Conservation (phyloP, 2,888 invertebrate species). For the Ichneumon xanthorius region DNA sequence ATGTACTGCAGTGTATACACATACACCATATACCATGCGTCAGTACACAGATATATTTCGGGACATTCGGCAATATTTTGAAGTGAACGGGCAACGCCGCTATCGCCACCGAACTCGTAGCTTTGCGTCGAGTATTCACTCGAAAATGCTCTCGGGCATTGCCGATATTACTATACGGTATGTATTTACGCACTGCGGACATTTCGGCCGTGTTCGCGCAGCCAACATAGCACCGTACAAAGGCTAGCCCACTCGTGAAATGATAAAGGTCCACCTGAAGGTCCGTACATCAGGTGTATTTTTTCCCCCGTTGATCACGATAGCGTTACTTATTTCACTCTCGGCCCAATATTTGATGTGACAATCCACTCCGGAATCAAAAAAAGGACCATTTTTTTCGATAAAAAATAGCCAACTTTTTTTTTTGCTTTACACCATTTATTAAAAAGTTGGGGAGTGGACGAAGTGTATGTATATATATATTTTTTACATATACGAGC, state of each 20-base stretch:
- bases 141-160: slow-evolving; percentile 45
- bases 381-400: too few relatives aligned
- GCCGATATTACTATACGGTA: slow-evolving; percentile 10
- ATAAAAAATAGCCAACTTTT: too few relatives aligned
- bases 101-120: slow-evolving; percentile 41
- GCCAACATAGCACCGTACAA: background rate
- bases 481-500: too few relatives aligned
- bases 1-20: background rate
- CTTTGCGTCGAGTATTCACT: slow-evolving; percentile 41
- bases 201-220: slow-evolving; percentile 5
- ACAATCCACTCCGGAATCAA: too few relatives aligned
- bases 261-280: background rate
- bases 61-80: slow-evolving; percentile 37
- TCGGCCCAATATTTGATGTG: too few relatives aligned
- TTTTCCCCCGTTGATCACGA: too few relatives aligned
- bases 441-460: too few relatives aligned
- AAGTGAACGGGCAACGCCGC: slow-evolving; percentile 36
- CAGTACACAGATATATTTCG: slow-evolving; percentile 35
- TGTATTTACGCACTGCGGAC: slow-evolving; percentile 51
- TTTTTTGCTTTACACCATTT: too few relatives aligned
- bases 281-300: background rate
- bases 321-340: too few relatives aligned
- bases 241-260: background rate
- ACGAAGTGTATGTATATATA: too few relatives aligned
- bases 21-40: slow-evolving; percentile 25